A percentile compares a stretch with the other conserved stretches of the same genome.
phyloP scores from a whole-genome alignment of 2,113 vertebrate genomes.

The Tenrec ecaudatus region DNA sequence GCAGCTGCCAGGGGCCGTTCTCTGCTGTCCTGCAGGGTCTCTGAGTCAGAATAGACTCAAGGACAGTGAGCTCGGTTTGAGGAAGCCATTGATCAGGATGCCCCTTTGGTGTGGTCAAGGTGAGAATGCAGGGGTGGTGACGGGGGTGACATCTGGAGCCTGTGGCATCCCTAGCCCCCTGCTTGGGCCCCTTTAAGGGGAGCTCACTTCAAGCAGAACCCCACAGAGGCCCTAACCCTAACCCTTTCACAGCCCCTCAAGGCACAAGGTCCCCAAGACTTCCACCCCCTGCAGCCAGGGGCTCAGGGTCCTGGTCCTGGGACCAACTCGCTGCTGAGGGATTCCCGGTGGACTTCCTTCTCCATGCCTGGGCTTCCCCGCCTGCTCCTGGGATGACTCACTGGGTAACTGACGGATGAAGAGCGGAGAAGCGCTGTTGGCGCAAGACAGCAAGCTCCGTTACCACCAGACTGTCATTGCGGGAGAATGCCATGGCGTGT shows the following conservation, averaged over 20 bases:
- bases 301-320: not conserved
- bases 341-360: not conserved
- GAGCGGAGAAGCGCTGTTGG: not conserved
- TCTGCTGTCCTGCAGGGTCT: no score
- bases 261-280: no score
- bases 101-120: not conserved
- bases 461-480: not conserved
- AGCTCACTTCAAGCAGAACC: not conserved
- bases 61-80: no score
- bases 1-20: no score
- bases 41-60: no score
- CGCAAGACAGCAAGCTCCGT: no score
- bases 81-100: no score
- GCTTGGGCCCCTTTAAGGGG: no score
- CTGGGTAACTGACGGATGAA: no score
- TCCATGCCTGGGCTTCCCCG: not conserved
- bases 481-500: rapidly evolving
- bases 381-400: not conserved
- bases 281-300: no score
- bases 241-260: not conserved
- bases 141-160: not conserved
- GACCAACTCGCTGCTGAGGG: not conserved
- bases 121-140: no score
- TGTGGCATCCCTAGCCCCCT: not conserved
- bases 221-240: rapidly evolving